These are phyloP conservation scores for Actinemys pallida DNA, from an alignment of 2,113 vertebrate genomes.

Conservation along the genomic window DNA sequence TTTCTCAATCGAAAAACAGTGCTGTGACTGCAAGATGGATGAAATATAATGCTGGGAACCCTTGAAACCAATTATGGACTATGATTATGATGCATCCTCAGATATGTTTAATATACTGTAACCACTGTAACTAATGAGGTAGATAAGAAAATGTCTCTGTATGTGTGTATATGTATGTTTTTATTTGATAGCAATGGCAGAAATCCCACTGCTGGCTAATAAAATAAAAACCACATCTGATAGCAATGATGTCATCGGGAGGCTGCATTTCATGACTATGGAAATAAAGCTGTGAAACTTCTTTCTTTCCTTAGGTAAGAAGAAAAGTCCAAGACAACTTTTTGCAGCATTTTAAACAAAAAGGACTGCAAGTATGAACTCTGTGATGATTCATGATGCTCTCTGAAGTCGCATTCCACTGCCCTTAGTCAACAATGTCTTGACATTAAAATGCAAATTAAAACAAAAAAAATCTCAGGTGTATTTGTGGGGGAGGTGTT, in stretches of 20 bases:
- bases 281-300: neutral
- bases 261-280: neutral
- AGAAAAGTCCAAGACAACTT: neutral
- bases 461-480: neutral
- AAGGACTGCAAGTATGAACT: neutral
- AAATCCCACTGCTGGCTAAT: constrained; percentile 10
- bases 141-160: constrained; percentile 44
- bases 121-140: constrained; percentile 66
- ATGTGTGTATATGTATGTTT: neutral
- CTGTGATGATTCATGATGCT: neutral
- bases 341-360: neutral
- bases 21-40: constrained; percentile 37
- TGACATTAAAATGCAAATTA: neutral
- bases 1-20: constrained; percentile 55
- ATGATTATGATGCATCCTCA: constrained; percentile 71
- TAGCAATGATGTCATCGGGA: neutral
- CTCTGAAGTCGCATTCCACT: neutral
- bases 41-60: constrained; percentile 48
- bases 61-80: constrained; percentile 71
- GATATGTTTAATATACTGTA: constrained; percentile 74
- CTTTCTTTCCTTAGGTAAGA: neutral
- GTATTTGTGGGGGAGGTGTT: neutral
- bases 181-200: constrained; percentile 31
- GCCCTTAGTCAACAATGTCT: neutral
- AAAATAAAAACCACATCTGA: neutral